These are phyloP conservation scores for Sciaenops ocellatus DNA, from an alignment of 2,797 vertebrate genomes.

Conservation along the genomic window DNA sequence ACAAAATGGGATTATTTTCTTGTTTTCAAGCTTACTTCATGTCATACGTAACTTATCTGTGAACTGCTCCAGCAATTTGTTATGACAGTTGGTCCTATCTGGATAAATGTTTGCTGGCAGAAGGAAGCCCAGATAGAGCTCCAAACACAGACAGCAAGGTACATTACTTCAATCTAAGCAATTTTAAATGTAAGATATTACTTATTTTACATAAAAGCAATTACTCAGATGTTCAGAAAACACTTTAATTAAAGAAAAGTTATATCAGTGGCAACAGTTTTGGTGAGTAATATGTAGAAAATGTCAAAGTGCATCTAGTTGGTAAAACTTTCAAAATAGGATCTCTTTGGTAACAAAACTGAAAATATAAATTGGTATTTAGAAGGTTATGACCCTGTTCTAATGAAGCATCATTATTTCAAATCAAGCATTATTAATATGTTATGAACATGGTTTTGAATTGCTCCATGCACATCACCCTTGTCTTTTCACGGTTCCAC, in stretches of 20 bases:
- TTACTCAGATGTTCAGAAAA: background rate
- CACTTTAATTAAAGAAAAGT: background rate
- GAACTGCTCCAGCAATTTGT: slow-evolving; percentile 20
- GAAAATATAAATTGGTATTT: background rate
- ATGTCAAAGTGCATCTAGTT: background rate
- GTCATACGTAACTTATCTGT: background rate
- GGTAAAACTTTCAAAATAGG: background rate
- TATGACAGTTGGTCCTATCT: slow-evolving; percentile 20
- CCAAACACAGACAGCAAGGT: slow-evolving; percentile 6
- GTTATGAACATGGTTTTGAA: background rate
- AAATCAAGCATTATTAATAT: background rate
- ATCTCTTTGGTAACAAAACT: background rate
- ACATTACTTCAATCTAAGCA: slow-evolving; percentile 7
- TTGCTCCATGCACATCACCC: background rate
- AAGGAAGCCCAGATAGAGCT: slow-evolving; percentile 3
- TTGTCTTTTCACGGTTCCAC: slow-evolving; percentile 10
- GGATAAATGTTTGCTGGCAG: slow-evolving; percentile 26
- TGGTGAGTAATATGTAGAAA: background rate
- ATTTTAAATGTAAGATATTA: background rate
- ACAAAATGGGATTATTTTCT: slow-evolving; percentile 1
- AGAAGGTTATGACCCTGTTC: background rate
- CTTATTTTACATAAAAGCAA: background rate
- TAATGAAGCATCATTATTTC: slow-evolving; percentile 10
- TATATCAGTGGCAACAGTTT: background rate
- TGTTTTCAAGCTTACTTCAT: background rate